Percentiles rank a stretch among this genome's conserved stretches.
Conservation (phyloP, 2,888 invertebrate species). For the Ophion obscuratus region DNA sequence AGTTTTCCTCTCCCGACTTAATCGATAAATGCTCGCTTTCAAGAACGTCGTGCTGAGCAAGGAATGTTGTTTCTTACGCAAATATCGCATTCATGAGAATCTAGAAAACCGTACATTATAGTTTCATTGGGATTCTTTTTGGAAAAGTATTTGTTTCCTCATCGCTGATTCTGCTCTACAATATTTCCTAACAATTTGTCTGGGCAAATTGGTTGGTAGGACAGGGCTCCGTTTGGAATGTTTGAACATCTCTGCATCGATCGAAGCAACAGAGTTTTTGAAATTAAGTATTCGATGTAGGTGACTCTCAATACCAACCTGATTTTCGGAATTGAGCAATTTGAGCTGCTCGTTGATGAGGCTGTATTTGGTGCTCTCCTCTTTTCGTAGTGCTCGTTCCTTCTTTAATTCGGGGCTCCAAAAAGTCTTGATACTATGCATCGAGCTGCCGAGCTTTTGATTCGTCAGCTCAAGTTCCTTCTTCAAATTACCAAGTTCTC, state of each 20-base stretch:
- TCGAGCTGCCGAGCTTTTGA: slow-evolving; percentile 98
- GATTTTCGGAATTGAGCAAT: slow-evolving; percentile 97
- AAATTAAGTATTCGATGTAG: background rate
- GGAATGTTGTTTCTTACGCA: background rate
- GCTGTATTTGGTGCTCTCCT: slow-evolving; percentile 98
- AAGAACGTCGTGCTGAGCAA: background rate
- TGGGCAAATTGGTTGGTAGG: too few relatives aligned
- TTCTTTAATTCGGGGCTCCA: slow-evolving; percentile 99
- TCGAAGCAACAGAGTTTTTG: too few relatives aligned
- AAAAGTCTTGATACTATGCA: slow-evolving; percentile 99
- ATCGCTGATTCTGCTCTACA: too few relatives aligned
- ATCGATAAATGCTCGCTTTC: background rate
- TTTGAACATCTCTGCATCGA: too few relatives aligned
- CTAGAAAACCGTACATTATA: background rate
- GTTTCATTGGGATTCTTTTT: background rate
- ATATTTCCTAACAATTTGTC: too few relatives aligned
- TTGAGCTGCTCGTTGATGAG: slow-evolving; percentile 98
- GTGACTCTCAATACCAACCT: slow-evolving; percentile 87
- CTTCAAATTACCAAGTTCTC: slow-evolving; percentile 95
- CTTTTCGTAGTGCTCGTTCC: slow-evolving; percentile 97
- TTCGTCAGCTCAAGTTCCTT: slow-evolving; percentile 98
- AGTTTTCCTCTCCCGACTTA: background rate
- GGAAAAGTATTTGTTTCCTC: too few relatives aligned
- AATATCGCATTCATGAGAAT: background rate
- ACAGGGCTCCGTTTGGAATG: too few relatives aligned